These are phyloP conservation scores for Panulirus ornatus DNA, from an alignment of 1,140 invertebrate species.

Conservation along the genomic window DNA sequence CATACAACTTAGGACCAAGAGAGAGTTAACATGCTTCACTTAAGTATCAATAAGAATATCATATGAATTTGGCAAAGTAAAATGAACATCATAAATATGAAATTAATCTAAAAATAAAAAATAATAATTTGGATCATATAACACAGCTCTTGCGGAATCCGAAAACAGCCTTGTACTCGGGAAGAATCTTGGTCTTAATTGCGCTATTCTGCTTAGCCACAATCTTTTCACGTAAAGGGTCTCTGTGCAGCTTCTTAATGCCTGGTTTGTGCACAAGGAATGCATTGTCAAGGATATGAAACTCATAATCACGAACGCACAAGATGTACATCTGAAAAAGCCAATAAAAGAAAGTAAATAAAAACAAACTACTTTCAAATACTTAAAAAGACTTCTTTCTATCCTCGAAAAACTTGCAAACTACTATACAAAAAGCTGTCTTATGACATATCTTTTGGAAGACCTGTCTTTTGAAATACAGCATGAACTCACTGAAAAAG, in stretches of 20 bases:
- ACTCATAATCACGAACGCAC: slow-evolving; percentile 62
- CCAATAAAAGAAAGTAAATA: too few relatives aligned
- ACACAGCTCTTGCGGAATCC: slow-evolving; percentile 44
- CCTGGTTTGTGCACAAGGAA: slow-evolving; percentile 58
- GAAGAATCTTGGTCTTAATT: slow-evolving; percentile 53
- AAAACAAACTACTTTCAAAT: too few relatives aligned
- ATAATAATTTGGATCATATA: slow-evolving; percentile 15
- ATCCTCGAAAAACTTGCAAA: too few relatives aligned
- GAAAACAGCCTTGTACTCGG: slow-evolving; percentile 59
- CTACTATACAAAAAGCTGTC: too few relatives aligned
- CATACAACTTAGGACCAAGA: too few relatives aligned
- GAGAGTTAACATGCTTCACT: too few relatives aligned
- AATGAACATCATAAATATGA: neutral
- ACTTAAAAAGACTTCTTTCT: too few relatives aligned
- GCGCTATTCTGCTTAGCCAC: slow-evolving; percentile 56
- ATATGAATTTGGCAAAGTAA: neutral
- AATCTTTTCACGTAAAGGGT: slow-evolving; percentile 32
- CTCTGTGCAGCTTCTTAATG: slow-evolving; percentile 55
- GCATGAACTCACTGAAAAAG: too few relatives aligned
- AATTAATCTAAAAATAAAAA: slow-evolving; percentile 1
- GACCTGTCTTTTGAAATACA: too few relatives aligned
- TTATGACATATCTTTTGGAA: too few relatives aligned
- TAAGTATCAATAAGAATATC: neutral
- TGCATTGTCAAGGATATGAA: slow-evolving; percentile 63
- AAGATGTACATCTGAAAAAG: slow-evolving; percentile 63